Evolutionary conservation across 64 coral and sea anemone species (phyloP).

Genomic region (Platygyra sinensis): DNA sequence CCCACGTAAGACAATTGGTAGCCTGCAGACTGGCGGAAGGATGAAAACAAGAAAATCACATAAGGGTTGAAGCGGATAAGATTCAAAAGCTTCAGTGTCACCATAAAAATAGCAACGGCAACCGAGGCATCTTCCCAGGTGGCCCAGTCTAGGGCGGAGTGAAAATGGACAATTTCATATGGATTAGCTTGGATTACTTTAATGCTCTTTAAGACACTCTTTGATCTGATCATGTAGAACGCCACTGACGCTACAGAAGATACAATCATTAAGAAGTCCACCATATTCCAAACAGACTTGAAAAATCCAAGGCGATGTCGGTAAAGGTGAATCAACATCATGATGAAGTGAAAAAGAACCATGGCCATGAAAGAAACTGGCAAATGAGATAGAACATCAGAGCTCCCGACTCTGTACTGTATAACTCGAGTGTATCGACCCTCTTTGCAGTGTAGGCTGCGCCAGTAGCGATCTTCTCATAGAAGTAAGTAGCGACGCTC

Average conservation of each 20-base stretch:
- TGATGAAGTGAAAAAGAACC: constrained; percentile 27
- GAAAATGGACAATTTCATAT: constrained; percentile 31
- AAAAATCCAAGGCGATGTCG: constrained; percentile 12
- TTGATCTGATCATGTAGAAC: constrained; percentile 46
- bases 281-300: constrained; percentile 53
- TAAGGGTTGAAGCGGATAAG: constrained; percentile 46
- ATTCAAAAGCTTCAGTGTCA: constrained; percentile 36
- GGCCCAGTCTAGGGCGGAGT: constrained; percentile 33
- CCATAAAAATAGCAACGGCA: constrained; percentile 39
- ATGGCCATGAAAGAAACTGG: constrained; percentile 54
- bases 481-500: constrained; percentile 23
- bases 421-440: constrained; percentile 26
- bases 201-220: constrained; percentile 27
- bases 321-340: constrained; percentile 38
- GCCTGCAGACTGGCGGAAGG: constrained; percentile 9
- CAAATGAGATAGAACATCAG: constrained; percentile 45
- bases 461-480: constrained; percentile 29
- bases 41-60: constrained; percentile 37
- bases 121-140: constrained; percentile 34
- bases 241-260: constrained; percentile 25
- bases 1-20: constrained; percentile 6
- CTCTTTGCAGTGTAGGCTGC: neutral
- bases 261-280: constrained; percentile 18
- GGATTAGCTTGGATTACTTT: constrained; percentile 39
- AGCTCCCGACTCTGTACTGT: constrained; percentile 39